These are phyloP conservation scores for Melieria picta DNA, from an alignment of 2,888 invertebrate species.

Conservation along the genomic window DNA sequence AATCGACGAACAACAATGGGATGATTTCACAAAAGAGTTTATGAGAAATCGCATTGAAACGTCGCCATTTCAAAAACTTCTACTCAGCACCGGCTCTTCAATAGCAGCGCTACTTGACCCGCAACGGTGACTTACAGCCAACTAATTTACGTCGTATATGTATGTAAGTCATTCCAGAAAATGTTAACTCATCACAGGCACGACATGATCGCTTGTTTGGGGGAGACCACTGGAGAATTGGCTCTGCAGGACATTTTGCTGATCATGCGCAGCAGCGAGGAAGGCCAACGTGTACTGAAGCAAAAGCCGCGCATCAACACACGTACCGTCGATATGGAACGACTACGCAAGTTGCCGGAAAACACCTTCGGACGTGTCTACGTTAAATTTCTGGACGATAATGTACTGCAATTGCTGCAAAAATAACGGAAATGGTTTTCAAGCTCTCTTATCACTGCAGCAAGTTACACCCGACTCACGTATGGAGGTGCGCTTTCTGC, in stretches of 20 bases:
- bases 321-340: constrained; percentile 78
- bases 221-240: constrained; percentile 84
- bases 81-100: constrained; percentile 90
- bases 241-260: constrained; percentile 78
- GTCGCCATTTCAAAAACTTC: constrained; percentile 77
- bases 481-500: constrained; percentile 88
- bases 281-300: constrained; percentile 79
- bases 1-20: constrained; percentile 46
- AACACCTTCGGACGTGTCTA: constrained; percentile 89
- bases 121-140: constrained; percentile 63
- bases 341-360: constrained; percentile 76
- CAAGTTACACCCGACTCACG: constrained; percentile 94
- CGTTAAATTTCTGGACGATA: constrained; percentile 81
- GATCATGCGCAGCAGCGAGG: constrained; percentile 80
- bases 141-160: neutral
- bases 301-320: constrained; percentile 90
- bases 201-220: constrained; percentile 95
- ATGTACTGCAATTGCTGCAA: constrained; percentile 64
- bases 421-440: neutral
- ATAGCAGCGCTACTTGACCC: constrained; percentile 85
- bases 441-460: constrained; percentile 45
- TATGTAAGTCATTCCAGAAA: neutral
- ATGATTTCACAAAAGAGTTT: constrained; percentile 73
- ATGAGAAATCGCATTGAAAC: constrained; percentile 73
- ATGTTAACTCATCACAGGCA: constrained; percentile 67